A percentile compares a stretch with the other conserved stretches of the same genome.
Evolutionary conservation across 2,797 vertebrate species (phyloP).

Genomic region (Lepus oiostolus): DNA sequence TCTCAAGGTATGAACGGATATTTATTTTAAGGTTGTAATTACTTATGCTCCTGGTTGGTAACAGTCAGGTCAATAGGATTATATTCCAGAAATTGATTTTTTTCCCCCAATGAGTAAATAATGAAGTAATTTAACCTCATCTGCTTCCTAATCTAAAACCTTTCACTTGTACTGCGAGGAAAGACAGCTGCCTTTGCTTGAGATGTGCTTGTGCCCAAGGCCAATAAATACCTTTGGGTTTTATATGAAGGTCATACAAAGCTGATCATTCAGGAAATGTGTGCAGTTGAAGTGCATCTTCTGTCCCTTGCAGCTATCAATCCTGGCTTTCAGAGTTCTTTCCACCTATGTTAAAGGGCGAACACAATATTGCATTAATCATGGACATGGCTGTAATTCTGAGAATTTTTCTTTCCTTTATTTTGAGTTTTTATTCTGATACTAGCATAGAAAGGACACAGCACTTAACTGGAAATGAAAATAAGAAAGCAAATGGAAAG

Average conservation of each 20-base stretch:
- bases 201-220: conserved; percentile 65
- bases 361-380: conserved; percentile 68
- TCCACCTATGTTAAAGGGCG: conserved; percentile 67
- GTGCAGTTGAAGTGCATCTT: conserved; percentile 75
- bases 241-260: conserved; percentile 75
- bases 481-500: conserved; percentile 61
- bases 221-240: conserved; percentile 78
- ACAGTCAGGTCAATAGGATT: conserved; percentile 87
- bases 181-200: conserved; percentile 75
- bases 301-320: conserved; percentile 68
- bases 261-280: conserved; percentile 76
- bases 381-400: conserved; percentile 33
- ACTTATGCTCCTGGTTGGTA: conserved; percentile 80
- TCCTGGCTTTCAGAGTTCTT: conserved; percentile 67
- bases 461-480: conserved; percentile 73
- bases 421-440: conserved; percentile 79
- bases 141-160: conserved; percentile 85
- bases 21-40: conserved; percentile 87
- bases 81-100: conserved; percentile 88
- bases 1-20: conserved; percentile 84
- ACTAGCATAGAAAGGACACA: conserved; percentile 54
- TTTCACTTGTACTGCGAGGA: conserved; percentile 71
- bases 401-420: conserved; percentile 70
- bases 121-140: conserved; percentile 87
- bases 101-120: conserved; percentile 87